Evolutionary conservation across 2,888 invertebrate genomes (phyloP), one percentile per base, ranked within the genome.

Genomic region (Tenodera sinensis): DNA sequence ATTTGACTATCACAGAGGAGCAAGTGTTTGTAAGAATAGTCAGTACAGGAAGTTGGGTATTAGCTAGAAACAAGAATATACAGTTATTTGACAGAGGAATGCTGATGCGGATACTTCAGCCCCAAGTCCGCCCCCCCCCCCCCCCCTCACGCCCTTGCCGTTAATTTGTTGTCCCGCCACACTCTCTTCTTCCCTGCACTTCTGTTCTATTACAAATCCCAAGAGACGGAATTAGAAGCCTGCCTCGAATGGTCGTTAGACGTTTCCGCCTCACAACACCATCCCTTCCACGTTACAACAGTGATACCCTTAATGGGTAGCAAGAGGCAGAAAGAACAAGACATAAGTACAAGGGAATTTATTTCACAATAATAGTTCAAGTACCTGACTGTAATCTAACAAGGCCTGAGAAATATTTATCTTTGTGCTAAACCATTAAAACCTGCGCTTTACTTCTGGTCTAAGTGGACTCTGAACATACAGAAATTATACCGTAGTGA

Each of bases 121-220:
- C 54, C 20, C 4, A 54, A 54, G 15, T 54, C 14, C 20, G 15
- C 2, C 3, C 15, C 15, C 3, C 54, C 3, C 15, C 15, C 20
- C 54, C 54, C 25, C 54, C 14, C 20, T 30, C 30, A 30, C 30
- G 3, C 54, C 20, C 54, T 71, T 81, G 28, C 28, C 81, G 86
- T 86, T 86, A 86, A 86, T 86, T 86, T 81, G 30, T 30, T 71
- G 54, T 71, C 54, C 6, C 54, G 25, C 86, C 28, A 25, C 27
- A 28, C 27, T 20, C 81, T 54, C 20, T 14, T 30, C 86, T 71
- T 30, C 86, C 86, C 54, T 15, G 14, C 27, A 42, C 54, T 47
- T n/a, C 85, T 85, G 85, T 54, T 85, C 86, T 30, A 86, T 86
- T 86, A 86, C 42, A 81, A 28, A 28, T 86, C 86, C 81, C 28